Conservation (phyloP, 2,113 vertebrate species). For the Pao palembangensis region DNA sequence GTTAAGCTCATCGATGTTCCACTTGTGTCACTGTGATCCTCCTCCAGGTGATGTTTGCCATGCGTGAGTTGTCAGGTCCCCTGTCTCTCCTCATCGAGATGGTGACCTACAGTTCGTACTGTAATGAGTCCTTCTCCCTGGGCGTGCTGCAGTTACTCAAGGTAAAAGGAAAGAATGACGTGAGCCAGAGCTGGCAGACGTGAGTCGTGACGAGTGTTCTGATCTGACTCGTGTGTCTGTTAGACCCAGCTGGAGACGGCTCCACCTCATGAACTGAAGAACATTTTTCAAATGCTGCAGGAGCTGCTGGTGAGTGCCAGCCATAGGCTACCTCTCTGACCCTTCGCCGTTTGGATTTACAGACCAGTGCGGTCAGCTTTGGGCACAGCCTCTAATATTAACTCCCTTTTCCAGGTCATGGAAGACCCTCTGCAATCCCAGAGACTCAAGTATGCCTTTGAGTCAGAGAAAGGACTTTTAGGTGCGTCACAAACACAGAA, state of each 20-base stretch:
- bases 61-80: constrained; percentile 90
- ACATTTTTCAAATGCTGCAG: constrained; percentile 92
- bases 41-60: constrained; percentile 91
- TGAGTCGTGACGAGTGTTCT: not conserved
- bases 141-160: constrained; percentile 90
- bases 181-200: not conserved
- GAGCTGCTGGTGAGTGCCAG: constrained; percentile 86
- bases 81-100: constrained; percentile 88
- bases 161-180: constrained; percentile 65
- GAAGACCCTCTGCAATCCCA: constrained; percentile 93
- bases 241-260: constrained; percentile 94
- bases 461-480: constrained; percentile 94
- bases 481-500: constrained; percentile 62
- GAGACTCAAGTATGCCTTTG: constrained; percentile 94
- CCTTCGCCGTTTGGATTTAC: not conserved
- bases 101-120: constrained; percentile 93
- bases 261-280: constrained; percentile 95
- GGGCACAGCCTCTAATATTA: not conserved
- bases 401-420: constrained; percentile 76
- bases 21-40: not conserved
- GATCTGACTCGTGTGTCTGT: not conserved
- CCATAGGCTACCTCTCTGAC: not conserved
- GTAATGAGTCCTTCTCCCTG: constrained; percentile 92
- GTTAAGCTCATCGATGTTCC: no score
- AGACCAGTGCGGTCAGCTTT: not conserved